Evolutionary conservation across 2,888 invertebrate genomes (phyloP).

Genomic region (Stictocephala bisonia): DNA sequence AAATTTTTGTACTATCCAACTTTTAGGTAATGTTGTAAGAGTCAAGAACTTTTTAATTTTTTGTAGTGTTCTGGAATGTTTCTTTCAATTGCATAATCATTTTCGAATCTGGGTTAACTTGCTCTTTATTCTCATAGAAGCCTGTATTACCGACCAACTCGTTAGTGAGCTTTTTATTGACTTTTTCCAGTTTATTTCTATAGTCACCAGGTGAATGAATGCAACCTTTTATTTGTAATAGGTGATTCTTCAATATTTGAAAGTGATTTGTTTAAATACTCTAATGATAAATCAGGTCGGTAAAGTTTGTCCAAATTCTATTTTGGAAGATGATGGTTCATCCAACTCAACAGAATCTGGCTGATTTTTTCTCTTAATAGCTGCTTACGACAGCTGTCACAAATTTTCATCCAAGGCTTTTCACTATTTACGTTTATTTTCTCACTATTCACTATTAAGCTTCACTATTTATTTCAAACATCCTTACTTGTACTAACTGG

Average conservation of each 20-base stretch:
- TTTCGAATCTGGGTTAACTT: conserved; percentile 23
- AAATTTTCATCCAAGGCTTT: conserved; percentile 22
- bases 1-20: conserved; percentile 39
- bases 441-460: background rate
- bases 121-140: conserved; percentile 23
- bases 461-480: conserved; percentile 32
- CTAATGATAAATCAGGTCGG: conserved; percentile 10
- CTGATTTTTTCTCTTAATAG: conserved; percentile 16
- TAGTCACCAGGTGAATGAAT: conserved; percentile 4
- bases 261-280: conserved; percentile 31
- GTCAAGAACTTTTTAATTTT: conserved; percentile 17
- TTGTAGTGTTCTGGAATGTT: conserved; percentile 30
- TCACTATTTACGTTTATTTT: no score
- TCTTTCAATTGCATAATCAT: conserved; percentile 28
- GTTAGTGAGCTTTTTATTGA: conserved; percentile 21
- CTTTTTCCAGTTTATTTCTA: conserved; percentile 7
- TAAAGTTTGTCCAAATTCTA: conserved; percentile 10
- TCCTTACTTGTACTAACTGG: conserved; percentile 26
- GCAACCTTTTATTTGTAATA: conserved; percentile 12
- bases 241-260: conserved; percentile 17
- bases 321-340: conserved; percentile 24
- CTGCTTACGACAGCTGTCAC: conserved; percentile 32
- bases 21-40: conserved; percentile 28
- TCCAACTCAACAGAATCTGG: conserved; percentile 10
- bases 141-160: conserved; percentile 20